Evolutionary conservation across 2,113 vertebrate species (phyloP).

Genomic region (Hystrix cristata): DNA sequence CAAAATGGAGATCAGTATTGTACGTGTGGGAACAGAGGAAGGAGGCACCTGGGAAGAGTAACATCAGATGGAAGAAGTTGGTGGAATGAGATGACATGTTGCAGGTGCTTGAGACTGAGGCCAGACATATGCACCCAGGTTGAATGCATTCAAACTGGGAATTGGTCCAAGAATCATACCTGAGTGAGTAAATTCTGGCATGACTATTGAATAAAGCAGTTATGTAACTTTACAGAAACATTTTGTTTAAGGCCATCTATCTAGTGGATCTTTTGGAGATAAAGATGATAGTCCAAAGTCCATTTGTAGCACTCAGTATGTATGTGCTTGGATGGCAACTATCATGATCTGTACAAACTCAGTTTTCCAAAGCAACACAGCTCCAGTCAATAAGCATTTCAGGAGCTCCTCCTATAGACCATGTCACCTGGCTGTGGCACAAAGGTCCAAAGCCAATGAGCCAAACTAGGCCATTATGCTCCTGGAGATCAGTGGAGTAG

Average conservation of each 20-base stretch:
- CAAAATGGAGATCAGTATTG: not conserved
- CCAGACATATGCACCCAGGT: not conserved
- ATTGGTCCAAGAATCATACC: not conserved
- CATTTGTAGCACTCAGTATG: accelerated
- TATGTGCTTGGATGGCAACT: not conserved
- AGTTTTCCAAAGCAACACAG: not conserved
- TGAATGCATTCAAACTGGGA: not conserved
- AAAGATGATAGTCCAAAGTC: not conserved
- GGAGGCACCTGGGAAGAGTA: not conserved
- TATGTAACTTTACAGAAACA: not conserved
- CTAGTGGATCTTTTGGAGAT: not conserved
- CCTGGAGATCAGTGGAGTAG: not conserved
- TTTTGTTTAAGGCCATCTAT: not conserved
- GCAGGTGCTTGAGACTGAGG: not conserved
- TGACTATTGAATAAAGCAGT: not conserved
- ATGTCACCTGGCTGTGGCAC: not conserved
- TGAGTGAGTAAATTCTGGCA: not conserved
- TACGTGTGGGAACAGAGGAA: not conserved
- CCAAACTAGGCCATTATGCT: not conserved
- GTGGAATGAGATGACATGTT: not conserved
- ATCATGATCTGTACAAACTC: accelerated
- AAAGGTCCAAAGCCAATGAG: no score
- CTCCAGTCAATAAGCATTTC: not conserved
- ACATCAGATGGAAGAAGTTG: not conserved
- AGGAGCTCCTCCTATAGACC: not conserved